Percentiles rank a stretch among this genome's conserved stretches.
Conservation (phyloP, 2,888 invertebrate genomes). For the Drosophila tanythrix region DNA sequence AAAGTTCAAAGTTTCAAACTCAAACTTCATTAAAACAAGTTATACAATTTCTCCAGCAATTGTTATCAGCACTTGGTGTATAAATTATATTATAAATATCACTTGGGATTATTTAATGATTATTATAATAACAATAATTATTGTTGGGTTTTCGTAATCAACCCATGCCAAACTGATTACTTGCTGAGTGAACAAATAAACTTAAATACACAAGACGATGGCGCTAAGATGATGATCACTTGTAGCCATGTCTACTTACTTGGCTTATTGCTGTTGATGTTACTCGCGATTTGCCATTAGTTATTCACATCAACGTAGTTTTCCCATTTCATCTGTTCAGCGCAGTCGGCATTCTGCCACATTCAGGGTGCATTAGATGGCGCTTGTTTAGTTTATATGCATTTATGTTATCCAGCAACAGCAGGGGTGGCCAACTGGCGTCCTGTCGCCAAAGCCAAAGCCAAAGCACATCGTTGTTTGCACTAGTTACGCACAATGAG, state of each 20-base stretch:
- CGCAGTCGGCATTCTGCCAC: not conserved
- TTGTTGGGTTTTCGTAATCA: not conserved
- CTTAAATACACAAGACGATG: not conserved
- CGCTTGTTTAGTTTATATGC: slow-evolving; percentile 10
- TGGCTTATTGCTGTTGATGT: slow-evolving; percentile 1
- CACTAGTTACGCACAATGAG: slow-evolving; percentile 43
- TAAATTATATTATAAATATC: not conserved
- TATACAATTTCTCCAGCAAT: too few relatives aligned
- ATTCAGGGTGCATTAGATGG: not conserved
- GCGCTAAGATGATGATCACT: not conserved
- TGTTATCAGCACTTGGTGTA: not conserved
- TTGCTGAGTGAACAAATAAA: not conserved
- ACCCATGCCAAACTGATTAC: not conserved
- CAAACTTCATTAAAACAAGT: not conserved
- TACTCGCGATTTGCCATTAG: not conserved
- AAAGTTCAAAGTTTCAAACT: not conserved
- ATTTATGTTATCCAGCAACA: not conserved
- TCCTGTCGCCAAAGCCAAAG: slow-evolving; percentile 11
- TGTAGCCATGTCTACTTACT: not conserved
- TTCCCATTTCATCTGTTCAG: not conserved
- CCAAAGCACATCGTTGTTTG: slow-evolving; percentile 24
- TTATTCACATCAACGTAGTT: slow-evolving; percentile 1
- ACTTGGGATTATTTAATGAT: not conserved
- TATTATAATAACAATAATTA: not conserved
- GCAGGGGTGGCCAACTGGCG: slow-evolving; percentile 1